Evolutionary conservation across 2,113 vertebrate species (phyloP).

Genomic region (Anhinga rufa): DNA sequence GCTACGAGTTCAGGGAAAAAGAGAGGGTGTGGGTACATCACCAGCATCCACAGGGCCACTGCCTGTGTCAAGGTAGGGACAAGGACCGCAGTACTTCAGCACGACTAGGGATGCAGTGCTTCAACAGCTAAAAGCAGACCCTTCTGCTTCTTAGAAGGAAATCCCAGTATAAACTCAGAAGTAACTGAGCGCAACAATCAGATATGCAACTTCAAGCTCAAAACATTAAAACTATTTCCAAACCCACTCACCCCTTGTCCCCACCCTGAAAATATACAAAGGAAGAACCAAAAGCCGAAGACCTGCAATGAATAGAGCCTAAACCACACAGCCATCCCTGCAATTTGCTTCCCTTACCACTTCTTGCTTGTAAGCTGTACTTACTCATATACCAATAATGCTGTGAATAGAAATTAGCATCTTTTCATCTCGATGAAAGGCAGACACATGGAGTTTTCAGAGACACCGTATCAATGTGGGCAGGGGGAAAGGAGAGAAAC

Average conservation of each 20-base stretch:
- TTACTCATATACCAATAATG: background rate
- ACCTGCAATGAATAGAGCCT: background rate
- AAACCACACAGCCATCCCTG: background rate
- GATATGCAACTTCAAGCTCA: background rate
- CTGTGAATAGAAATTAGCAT: background rate
- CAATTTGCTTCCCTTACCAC: background rate
- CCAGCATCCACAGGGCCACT: background rate
- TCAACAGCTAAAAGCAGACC: background rate
- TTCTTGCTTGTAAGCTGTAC: background rate
- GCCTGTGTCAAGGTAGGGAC: background rate
- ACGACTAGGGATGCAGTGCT: background rate
- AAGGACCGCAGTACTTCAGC: background rate
- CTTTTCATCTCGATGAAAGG: background rate
- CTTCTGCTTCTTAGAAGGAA: background rate
- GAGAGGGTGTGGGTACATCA: background rate
- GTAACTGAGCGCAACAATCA: rapidly evolving
- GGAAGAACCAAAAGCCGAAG: background rate
- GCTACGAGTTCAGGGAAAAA: background rate
- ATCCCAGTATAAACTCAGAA: background rate
- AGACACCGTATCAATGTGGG: background rate
- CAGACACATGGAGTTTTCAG: background rate
- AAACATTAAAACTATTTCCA: background rate
- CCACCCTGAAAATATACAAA: background rate
- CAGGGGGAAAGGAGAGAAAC: background rate
- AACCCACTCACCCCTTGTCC: too few species aligned